Percentiles rank a stretch among this genome's conserved stretches.
phyloP scores from a whole-genome alignment of 2,888 invertebrate species.

The Gari tellinella region DNA sequence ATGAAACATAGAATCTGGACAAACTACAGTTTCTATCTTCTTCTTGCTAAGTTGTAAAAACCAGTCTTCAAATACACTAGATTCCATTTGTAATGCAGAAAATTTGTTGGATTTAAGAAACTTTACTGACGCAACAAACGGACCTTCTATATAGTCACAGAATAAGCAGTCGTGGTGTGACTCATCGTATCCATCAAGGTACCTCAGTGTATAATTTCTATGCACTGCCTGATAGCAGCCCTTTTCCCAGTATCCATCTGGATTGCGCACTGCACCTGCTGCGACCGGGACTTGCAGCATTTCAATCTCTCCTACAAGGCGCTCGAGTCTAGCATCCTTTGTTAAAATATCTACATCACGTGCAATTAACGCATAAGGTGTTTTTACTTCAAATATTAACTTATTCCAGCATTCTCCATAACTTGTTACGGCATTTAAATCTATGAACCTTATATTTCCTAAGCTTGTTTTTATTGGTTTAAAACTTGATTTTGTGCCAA shows the following conservation, averaged over 20 bases:
- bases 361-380: slow-evolving; percentile 74
- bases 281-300: slow-evolving; percentile 63
- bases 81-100: slow-evolving; percentile 47
- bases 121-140: slow-evolving; percentile 70
- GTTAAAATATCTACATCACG: slow-evolving; percentile 68
- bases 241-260: slow-evolving; percentile 74
- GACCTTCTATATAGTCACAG: slow-evolving; percentile 79
- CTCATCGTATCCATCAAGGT: slow-evolving; percentile 74
- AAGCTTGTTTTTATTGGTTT: too few species aligned
- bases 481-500: too few species aligned
- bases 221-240: slow-evolving; percentile 76
- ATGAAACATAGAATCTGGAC: slow-evolving; percentile 82
- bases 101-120: slow-evolving; percentile 59
- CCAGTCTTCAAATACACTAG: slow-evolving; percentile 76
- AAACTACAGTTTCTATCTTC: slow-evolving; percentile 63
- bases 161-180: slow-evolving; percentile 78
- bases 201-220: slow-evolving; percentile 73
- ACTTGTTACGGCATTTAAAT: too few species aligned
- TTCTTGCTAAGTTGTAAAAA: slow-evolving; percentile 69
- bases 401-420: slow-evolving; percentile 65
- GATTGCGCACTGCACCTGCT: slow-evolving; percentile 71
- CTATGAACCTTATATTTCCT: too few species aligned
- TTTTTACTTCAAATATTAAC: slow-evolving; percentile 61
- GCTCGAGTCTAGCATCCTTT: slow-evolving; percentile 68
- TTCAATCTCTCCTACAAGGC: slow-evolving; percentile 74